Percentiles rank a stretch among this genome's conserved stretches.
Evolutionary conservation across 2,888 invertebrate species (phyloP).

Genomic region (Chrysodeixis includens): DNA sequence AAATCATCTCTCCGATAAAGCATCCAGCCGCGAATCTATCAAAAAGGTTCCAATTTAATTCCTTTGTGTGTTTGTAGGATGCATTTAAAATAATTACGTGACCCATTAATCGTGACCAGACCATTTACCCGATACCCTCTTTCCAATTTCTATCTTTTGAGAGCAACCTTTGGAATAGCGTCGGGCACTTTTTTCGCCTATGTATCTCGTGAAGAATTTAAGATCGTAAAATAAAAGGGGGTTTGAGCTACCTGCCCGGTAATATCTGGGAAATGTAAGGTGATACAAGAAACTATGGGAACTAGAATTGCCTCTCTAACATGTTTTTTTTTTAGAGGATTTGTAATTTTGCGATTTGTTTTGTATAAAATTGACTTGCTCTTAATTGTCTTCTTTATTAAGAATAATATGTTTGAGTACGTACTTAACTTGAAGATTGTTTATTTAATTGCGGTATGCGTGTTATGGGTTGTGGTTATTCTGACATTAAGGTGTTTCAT

Average conservation of each 20-base stretch:
- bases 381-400: too few relatives aligned
- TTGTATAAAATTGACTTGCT: too few relatives aligned
- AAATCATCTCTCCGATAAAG: background rate
- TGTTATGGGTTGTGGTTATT: too few relatives aligned
- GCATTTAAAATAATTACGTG: constrained; percentile 67
- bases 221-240: constrained; percentile 87
- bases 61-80: constrained; percentile 34
- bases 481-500: too few relatives aligned
- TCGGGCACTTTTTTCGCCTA: constrained; percentile 80
- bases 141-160: constrained; percentile 67
- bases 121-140: constrained; percentile 71
- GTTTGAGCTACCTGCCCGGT: constrained; percentile 70
- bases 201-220: constrained; percentile 86
- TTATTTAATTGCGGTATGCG: too few relatives aligned
- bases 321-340: background rate
- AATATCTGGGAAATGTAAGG: constrained; percentile 71
- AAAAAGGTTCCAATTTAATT: constrained; percentile 9
- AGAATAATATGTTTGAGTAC: too few relatives aligned
- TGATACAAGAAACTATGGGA: constrained; percentile 41
- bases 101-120: constrained; percentile 75
- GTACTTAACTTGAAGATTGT: too few relatives aligned
- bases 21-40: constrained; percentile 7
- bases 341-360: too few relatives aligned
- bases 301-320: constrained; percentile 44
- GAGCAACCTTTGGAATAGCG: constrained; percentile 73